Base-by-base conservation (phyloP, 2,888 invertebrate species). In the Apodemia zela region DNA sequence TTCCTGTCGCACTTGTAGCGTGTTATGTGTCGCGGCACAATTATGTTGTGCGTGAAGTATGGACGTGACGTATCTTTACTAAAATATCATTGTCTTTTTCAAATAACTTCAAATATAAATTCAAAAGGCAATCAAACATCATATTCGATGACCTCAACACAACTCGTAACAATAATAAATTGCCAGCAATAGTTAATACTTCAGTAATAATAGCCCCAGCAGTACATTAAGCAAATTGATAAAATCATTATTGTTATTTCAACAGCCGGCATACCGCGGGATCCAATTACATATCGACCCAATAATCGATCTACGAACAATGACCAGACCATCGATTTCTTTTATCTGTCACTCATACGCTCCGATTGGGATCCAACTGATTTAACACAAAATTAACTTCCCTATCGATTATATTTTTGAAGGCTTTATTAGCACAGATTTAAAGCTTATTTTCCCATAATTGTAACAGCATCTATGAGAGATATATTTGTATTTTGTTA, bases 261-360 rank as follows among this genome's bases (percentile, higher is more conserved):
- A 69, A 71, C 72, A 71, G 67, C 18, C 51, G 68, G 68, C 67
- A 68, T 69, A 69, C 73, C 63, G 67, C 66, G 66, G 68, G 77
- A 79, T 80, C 82, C 84, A 85, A 86, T 86, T 86, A 85, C 79
- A 66, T 68, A 80, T 74, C 72, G 71, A 70, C 76, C 75, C 70
- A 78, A 81, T 84, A 85, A 85, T 85, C 84, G 80, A 83, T 80
- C 74, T 73, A 75, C 74, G 75, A 76, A 84, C 84, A 83, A 84
- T 80, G 81, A 74, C 72, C 78, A 77, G 76, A 74, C 78, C 79
- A 77, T 76, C 77, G 80, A 76, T 75, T 85, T 85, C 84, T 86
- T 87, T 86, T 84, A 85, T 85, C 81, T 78, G 87, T 85, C 86
- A 87, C 83, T 87, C 86, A 87, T 84, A 79, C 69, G 73, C 78